Evolutionary conservation across 2,888 invertebrate species (phyloP).

Genomic region (Podabrus alpinus): DNA sequence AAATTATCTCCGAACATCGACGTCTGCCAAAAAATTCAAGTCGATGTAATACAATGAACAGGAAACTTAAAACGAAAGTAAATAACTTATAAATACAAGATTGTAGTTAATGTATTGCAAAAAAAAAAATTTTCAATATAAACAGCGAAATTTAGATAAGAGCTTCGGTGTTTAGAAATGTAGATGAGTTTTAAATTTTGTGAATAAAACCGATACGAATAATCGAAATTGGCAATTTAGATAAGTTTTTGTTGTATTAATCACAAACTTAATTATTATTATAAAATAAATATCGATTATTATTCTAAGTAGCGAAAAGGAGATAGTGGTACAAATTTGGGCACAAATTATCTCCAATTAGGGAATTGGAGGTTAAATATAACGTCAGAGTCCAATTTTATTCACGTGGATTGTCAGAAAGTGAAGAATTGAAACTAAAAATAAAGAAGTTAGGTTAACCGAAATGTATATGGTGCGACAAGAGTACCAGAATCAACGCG

Average conservation of each 20-base stretch:
- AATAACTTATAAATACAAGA: neutral
- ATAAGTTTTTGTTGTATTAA: too few species aligned
- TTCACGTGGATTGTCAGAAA: too few species aligned
- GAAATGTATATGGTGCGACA: too few species aligned
- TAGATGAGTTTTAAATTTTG: neutral
- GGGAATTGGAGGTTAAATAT: too few species aligned
- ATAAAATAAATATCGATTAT: neutral
- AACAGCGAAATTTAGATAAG: neutral
- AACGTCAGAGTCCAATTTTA: too few species aligned
- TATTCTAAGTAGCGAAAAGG: too few species aligned
- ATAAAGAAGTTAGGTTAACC: too few species aligned
- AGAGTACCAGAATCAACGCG: too few species aligned
- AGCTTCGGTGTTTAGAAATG: neutral
- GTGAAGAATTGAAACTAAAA: too few species aligned
- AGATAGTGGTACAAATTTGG: too few species aligned
- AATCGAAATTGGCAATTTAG: neutral
- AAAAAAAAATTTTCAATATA: neutral
- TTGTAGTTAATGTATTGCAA: neutral
- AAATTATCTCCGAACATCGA: slow-evolving; percentile 6
- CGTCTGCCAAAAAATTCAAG: slow-evolving; percentile 11
- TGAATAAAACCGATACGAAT: neutral
- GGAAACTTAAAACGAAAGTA: neutral
- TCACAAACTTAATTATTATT: neutral
- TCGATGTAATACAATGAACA: slow-evolving; percentile 1
- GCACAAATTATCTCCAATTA: too few species aligned